A percentile compares a stretch with the other conserved stretches of the same genome.
phyloP scores from a whole-genome alignment of 2,888 invertebrate species.

The Mechanitis mazaeus region DNA sequence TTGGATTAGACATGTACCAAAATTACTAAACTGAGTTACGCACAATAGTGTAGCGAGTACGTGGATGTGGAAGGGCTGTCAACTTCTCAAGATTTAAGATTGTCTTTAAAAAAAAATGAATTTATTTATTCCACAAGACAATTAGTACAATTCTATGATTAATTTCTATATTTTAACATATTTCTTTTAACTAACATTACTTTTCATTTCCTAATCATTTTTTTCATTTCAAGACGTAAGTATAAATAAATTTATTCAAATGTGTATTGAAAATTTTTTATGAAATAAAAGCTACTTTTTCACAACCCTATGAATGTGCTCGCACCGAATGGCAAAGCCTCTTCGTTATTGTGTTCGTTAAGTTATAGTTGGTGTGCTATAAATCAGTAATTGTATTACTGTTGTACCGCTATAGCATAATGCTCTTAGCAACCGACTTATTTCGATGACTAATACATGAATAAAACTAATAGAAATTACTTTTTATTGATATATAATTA shows the following conservation, averaged over 20 bases:
- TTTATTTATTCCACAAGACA: background rate
- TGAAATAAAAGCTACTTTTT: background rate
- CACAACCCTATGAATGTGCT: slow-evolving; percentile 19
- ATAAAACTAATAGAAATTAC: too few relatives aligned
- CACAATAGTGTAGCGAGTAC: slow-evolving; percentile 59
- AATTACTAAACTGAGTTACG: slow-evolving; percentile 72
- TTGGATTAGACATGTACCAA: slow-evolving; percentile 75
- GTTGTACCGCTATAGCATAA: slow-evolving; percentile 45
- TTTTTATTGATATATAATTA: too few relatives aligned
- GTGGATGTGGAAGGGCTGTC: slow-evolving; percentile 41
- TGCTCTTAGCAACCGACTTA: slow-evolving; percentile 20
- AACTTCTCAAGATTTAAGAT: slow-evolving; percentile 9
- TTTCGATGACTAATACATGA: too few relatives aligned
- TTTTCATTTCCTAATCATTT: too few relatives aligned
- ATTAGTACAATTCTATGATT: too few relatives aligned
- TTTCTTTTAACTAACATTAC: too few relatives aligned
- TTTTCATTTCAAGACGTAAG: too few relatives aligned
- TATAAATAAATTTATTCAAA: too few relatives aligned
- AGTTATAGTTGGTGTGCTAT: slow-evolving; percentile 50
- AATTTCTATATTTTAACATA: too few relatives aligned
- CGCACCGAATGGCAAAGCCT: slow-evolving; percentile 37
- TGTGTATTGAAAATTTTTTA: too few relatives aligned
- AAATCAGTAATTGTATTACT: slow-evolving; percentile 65
- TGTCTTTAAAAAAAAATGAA: background rate
- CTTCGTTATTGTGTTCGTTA: slow-evolving; percentile 55